Base-by-base conservation (phyloP, 2,113 vertebrate species). In the Etheostoma spectabile region DNA sequence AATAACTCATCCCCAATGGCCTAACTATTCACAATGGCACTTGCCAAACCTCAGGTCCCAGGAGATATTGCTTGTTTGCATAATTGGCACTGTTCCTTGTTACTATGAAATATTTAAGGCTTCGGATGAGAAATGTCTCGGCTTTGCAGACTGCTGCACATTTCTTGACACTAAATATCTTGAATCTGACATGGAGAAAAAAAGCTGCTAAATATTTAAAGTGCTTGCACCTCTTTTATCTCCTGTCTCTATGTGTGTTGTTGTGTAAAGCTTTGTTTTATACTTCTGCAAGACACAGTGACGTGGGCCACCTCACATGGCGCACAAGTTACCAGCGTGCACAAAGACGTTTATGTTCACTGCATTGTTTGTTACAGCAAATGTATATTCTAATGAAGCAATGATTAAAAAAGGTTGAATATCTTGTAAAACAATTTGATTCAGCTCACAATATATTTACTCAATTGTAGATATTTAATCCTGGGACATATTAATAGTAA, bases 11-110 rank as follows among this genome's bases (percentile, higher is more conserved):
- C 65, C 66, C 35, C 70, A 48, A 24, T 45, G 38, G 38, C 68
- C 66, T 45, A 52, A 85, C 77, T 71, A 83, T 74, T 77, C 64
- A 60, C 77, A 74, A 13, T 46, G 46, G 78, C 42, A 19, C 74
- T 60, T 78, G 89, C 82, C 88, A 88, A 87, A 92, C 86, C 84
- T 86, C 77, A 77, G 46, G 51, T 72, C 79, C 75, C 51, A 73
- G 27, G 48, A 76, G 77, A 89, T 80, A 74, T 62, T 60, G 71
- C 80, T 81, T 80, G 76, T 89, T 89, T 89, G 69, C 85, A 90
- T 79, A 87, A 87, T 85, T 84, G 82, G 57, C 84, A 74, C 72
- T 72, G 62, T 77, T 85, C 48, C 68, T 87, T 59, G 67, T 62
- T 57, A 74, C 42, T 65, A 77, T 79, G 45, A 81, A 81, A 79